Evolutionary conservation across 2,113 vertebrate genomes (phyloP).

Genomic region (Podarcis cretensis): DNA sequence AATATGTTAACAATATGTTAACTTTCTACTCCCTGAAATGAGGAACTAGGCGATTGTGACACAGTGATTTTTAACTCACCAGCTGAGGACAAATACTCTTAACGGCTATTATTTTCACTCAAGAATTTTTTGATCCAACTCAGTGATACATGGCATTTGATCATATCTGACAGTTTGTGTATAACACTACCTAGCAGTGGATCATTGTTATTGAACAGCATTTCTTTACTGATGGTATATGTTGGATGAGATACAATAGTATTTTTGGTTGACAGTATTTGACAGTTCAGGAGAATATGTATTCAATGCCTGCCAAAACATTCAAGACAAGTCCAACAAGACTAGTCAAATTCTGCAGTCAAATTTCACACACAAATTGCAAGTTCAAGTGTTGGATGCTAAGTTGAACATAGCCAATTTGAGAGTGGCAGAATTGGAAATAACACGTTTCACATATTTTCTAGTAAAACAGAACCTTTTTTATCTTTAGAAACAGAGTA

Average conservation of each 20-base stretch:
- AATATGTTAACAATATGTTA: no score
- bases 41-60: no score
- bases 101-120: neutral
- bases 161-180: neutral
- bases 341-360: neutral
- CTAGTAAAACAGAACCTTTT: neutral
- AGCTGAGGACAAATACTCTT: no score
- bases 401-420: neutral
- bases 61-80: no score
- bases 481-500: neutral
- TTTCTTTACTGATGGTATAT: neutral
- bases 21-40: no score
- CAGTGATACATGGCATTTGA: neutral
- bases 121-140: neutral
- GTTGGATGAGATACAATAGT: neutral
- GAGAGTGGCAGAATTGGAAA: neutral
- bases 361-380: neutral
- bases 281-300: neutral
- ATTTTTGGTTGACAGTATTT: neutral
- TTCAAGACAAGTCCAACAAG: neutral
- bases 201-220: neutral
- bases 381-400: neutral
- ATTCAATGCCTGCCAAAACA: neutral
- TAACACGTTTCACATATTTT: slow-evolving; percentile 3
- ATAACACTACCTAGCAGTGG: neutral